A percentile compares a stretch with the other conserved stretches of the same genome.
phyloP scores from a whole-genome alignment of 1,140 invertebrate genomes.

The Camponotus floridanus region DNA sequence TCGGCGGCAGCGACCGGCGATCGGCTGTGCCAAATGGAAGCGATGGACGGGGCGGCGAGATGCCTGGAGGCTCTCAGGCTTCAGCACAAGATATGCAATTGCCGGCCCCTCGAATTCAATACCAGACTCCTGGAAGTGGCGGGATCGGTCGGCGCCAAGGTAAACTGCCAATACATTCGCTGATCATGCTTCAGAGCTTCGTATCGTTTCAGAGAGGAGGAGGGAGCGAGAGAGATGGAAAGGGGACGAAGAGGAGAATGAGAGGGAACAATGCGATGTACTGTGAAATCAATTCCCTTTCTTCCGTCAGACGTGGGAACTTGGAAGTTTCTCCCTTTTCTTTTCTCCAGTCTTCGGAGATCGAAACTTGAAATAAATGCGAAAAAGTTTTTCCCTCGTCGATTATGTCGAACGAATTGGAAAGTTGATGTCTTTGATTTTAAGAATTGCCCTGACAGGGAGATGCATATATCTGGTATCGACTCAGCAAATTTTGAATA shows the following conservation, averaged over 20 bases:
- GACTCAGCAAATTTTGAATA: neutral
- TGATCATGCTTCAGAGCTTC: constrained; percentile 11
- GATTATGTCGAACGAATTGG: neutral
- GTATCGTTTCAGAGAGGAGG: constrained; percentile 6
- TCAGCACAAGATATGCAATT: constrained; percentile 94
- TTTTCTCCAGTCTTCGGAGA: neutral
- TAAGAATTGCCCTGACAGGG: neutral
- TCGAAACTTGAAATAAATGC: neutral
- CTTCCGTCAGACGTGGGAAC: neutral
- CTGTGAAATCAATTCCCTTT: constrained; percentile 47
- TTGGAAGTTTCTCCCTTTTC: neutral
- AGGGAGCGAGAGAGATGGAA: neutral
- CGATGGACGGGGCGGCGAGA: constrained; percentile 93
- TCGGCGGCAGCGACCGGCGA: constrained; percentile 92
- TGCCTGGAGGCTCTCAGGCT: constrained; percentile 92
- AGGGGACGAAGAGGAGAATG: neutral
- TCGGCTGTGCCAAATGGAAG: constrained; percentile 94
- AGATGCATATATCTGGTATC: neutral
- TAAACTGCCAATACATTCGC: constrained; percentile 74
- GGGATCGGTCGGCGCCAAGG: constrained; percentile 93
- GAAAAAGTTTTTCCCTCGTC: neutral
- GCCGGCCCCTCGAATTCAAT: constrained; percentile 93
- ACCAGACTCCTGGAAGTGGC: constrained; percentile 92
- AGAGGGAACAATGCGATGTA: neutral
- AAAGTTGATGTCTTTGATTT: neutral